Evolutionary conservation across 1,140 invertebrate species (phyloP), one percentile per base, ranked within the genome.

Genomic region (Drosophila sturtevanti): DNA sequence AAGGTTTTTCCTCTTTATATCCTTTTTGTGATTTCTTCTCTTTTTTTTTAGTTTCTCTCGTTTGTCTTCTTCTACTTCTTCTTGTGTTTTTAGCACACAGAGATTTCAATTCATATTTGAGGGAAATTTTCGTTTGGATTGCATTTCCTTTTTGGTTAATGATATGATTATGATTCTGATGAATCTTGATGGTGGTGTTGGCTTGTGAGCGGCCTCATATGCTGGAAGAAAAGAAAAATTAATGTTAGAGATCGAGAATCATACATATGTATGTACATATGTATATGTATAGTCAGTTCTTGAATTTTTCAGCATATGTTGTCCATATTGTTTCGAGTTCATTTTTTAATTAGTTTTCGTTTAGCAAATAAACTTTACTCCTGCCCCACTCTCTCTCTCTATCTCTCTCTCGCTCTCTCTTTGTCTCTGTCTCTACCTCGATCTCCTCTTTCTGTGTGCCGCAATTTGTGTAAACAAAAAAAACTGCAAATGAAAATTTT

Each of bases 401-500:
- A 9, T 18, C 41, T 0, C 0, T 5, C n/a, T 14, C 3, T 14
- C 18, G 21, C 1, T 21, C 18, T 48, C 7, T 3, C 16, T 21
- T 11, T 21, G 41, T 48, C 16, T 14, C 41, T 14, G 9, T 18
- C 41, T 1, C 0, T 5, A 10, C 10, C 2, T 12, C 6, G 9
- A 2, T 18, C 6, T 44, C 14, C 10, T 16, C n/a, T 21, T 11
- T 1, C 24, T 44, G 41, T 44, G 14, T 44, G 41, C 14, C 41
- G 16, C 41, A 44, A 44, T 56, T 69, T 72, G 62, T 71, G 66
- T 89, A 89, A 84, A 82, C 79, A 70, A 74, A 56, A 56, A 66
- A 77, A 87, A 87, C 84, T 79, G 84, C 84, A 87, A 82, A 87
- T 77, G 79, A 87, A 87, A 89, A 87, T 81, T 79, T 81, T 27